A percentile compares a stretch with the other conserved stretches of the same genome.
These are phyloP conservation scores for Sebastes jordani DNA, from an alignment of 2,797 vertebrate genomes.

Conservation along the genomic window DNA sequence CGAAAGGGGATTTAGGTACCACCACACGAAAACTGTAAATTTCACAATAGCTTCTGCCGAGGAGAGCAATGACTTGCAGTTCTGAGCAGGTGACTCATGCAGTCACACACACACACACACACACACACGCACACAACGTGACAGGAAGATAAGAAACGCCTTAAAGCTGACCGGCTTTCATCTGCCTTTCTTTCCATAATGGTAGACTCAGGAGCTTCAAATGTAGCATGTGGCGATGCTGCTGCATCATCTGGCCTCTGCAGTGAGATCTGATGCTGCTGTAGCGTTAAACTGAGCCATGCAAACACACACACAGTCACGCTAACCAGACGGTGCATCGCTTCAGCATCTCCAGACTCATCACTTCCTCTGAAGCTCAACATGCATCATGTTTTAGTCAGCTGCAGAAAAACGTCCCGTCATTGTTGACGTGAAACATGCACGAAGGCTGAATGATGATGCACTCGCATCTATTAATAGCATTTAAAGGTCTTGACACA, in stretches of 20 bases:
- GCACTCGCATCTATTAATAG: background rate
- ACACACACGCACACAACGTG: background rate
- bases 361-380: background rate
- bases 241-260: slow-evolving; percentile 69
- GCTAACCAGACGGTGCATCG: slow-evolving; percentile 22
- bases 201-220: background rate
- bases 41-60: background rate
- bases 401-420: background rate
- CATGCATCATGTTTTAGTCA: background rate
- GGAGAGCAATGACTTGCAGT: slow-evolving; percentile 25
- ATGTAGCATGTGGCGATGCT: slow-evolving; percentile 22
- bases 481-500: background rate
- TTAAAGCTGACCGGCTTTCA: background rate
- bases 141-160: background rate
- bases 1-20: background rate
- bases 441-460: background rate
- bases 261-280: slow-evolving; percentile 45
- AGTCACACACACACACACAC: background rate
- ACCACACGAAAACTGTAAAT: too few species aligned
- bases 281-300: slow-evolving; percentile 15
- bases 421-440: slow-evolving; percentile 4
- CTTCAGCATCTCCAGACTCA: background rate
- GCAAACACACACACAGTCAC: slow-evolving; percentile 25
- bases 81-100: slow-evolving; percentile 3
- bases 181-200: background rate